These are phyloP conservation scores for Entelurus aequoreus DNA, from an alignment of 2,113 vertebrate species.

Conservation along the genomic window DNA sequence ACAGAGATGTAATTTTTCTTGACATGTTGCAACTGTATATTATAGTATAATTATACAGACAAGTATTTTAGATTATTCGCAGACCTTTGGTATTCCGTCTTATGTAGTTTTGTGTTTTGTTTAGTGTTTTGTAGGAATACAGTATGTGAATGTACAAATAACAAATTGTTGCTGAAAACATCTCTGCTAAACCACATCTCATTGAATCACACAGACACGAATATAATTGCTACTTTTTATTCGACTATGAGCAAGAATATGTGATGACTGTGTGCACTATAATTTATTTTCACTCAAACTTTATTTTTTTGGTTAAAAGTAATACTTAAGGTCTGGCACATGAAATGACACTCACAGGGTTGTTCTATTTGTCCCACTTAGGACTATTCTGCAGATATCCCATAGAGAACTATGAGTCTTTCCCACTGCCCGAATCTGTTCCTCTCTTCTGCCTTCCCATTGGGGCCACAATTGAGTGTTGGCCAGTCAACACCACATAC, in stretches of 20 bases:
- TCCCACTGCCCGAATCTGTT: constrained; percentile 94
- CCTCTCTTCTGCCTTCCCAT: constrained; percentile 98
- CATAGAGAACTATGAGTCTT: constrained; percentile 93
- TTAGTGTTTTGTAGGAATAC: too few relatives aligned
- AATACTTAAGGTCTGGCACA: too few relatives aligned
- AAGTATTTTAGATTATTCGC: not conserved
- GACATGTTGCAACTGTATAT: not conserved
- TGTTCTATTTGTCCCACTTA: constrained; percentile 48
- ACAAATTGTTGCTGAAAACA: too few relatives aligned
- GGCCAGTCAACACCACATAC: constrained; percentile 92
- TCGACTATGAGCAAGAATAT: too few relatives aligned
- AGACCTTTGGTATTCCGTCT: not conserved
- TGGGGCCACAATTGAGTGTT: constrained; percentile 95
- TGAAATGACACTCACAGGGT: not conserved
- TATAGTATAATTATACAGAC: not conserved
- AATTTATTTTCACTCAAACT: too few relatives aligned
- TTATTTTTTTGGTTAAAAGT: too few relatives aligned
- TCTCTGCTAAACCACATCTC: too few relatives aligned
- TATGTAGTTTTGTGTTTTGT: too few relatives aligned
- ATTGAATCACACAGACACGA: too few relatives aligned
- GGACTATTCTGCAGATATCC: constrained; percentile 95
- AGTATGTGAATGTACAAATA: too few relatives aligned
- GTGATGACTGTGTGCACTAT: too few relatives aligned
- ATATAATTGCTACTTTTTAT: too few relatives aligned
- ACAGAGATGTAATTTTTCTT: not conserved